Conservation (phyloP, 1,140 invertebrate species). For the Magallana angulata region DNA sequence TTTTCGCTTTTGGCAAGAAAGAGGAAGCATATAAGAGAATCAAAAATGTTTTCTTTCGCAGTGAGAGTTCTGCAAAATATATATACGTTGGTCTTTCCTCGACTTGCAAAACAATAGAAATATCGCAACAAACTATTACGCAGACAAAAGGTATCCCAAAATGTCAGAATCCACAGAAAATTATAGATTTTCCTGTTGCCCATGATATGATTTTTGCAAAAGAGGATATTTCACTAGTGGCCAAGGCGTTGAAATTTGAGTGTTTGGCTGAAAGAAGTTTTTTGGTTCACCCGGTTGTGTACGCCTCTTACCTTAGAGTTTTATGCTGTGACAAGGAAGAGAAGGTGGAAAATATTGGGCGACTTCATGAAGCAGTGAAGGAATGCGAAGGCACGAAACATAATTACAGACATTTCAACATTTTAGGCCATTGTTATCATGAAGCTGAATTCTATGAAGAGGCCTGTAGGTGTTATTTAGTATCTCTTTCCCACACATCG, state of each 20-base stretch:
- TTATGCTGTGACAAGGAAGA: background rate
- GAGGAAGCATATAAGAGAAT: background rate
- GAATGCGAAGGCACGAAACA: background rate
- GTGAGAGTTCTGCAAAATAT: background rate
- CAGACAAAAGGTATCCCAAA: background rate
- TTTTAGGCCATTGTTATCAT: conserved; percentile 39
- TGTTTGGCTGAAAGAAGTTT: conserved; percentile 28
- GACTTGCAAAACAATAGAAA: background rate
- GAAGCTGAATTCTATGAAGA: background rate
- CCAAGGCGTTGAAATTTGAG: conserved; percentile 35
- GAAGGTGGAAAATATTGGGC: background rate
- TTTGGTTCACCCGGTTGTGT: conserved; percentile 39
- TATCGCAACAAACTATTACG: background rate
- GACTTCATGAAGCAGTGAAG: background rate
- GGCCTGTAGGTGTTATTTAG: conserved; percentile 1
- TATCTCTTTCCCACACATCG: background rate
- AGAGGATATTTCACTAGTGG: conserved; percentile 6
- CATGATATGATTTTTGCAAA: conserved; percentile 37
- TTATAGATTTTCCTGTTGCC: background rate
- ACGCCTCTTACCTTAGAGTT: background rate
- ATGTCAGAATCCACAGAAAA: background rate
- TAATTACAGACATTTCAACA: conserved; percentile 27
- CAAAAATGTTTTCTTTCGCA: background rate
- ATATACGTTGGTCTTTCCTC: background rate
- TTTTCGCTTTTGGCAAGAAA: background rate